Percentiles rank a stretch among this genome's conserved stretches.
Evolutionary conservation across 1,140 invertebrate species (phyloP).

Genomic region (Cydia splendana): DNA sequence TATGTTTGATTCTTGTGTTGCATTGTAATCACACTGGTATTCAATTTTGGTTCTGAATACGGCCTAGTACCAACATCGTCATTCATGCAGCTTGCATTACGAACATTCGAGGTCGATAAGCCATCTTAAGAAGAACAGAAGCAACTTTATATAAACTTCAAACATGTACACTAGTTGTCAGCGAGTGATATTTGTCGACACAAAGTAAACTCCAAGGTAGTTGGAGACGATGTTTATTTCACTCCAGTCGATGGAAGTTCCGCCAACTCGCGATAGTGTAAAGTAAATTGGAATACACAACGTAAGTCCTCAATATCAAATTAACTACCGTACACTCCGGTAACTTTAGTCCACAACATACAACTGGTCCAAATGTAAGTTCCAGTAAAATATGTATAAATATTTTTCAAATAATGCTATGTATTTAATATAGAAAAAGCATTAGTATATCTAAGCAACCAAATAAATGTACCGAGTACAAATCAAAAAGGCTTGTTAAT

Average conservation of each 20-base stretch:
- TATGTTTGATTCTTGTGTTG: not conserved
- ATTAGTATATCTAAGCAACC: no score
- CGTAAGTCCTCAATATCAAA: no score
- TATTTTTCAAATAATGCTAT: no score
- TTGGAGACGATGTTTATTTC: not conserved
- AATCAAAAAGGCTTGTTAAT: no score
- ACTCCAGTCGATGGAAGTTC: not conserved
- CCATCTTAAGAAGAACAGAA: not conserved
- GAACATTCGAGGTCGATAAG: not conserved
- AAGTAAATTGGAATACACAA: not conserved
- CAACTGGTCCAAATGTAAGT: no score
- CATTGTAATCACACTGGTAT: not conserved
- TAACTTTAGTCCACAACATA: no score
- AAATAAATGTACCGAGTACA: no score
- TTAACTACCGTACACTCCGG: no score
- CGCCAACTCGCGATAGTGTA: not conserved
- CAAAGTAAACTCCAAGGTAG: not conserved
- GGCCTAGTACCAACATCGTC: not conserved
- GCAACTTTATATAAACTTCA: not conserved
- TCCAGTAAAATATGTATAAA: no score
- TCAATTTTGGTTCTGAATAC: not conserved
- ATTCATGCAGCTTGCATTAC: not conserved
- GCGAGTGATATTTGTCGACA: constrained; percentile 13
- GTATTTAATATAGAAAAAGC: no score
- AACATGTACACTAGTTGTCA: not conserved